Percentiles rank a stretch among this genome's conserved stretches.
phyloP scores from a whole-genome alignment of 2,113 vertebrate genomes.

The Eptesicus fuscus region DNA sequence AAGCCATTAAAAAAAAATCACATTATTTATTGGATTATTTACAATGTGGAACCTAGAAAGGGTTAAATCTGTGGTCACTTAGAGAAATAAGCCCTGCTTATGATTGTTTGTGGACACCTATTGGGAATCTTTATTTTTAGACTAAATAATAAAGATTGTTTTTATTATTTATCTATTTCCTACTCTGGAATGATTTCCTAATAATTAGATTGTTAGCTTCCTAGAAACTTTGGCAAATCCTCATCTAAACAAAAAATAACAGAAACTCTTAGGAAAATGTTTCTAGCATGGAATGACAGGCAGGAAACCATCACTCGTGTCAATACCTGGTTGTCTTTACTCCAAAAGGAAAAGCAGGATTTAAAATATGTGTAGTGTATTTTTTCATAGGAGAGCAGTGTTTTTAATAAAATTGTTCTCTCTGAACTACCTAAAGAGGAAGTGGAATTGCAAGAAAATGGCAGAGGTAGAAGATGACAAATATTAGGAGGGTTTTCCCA shows the following conservation, averaged over 20 bases:
- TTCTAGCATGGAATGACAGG: constrained; percentile 7
- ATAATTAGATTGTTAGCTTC: constrained; percentile 44
- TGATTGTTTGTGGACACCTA: constrained; percentile 34
- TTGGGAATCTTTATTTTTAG: constrained; percentile 33
- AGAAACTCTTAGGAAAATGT: constrained; percentile 58
- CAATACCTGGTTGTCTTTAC: not conserved
- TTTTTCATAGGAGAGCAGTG: constrained; percentile 43
- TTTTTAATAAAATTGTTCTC: constrained; percentile 32
- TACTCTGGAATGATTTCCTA: constrained; percentile 57
- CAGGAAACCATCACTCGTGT: constrained; percentile 38
- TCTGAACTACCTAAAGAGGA: constrained; percentile 51
- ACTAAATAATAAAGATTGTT: constrained; percentile 37
- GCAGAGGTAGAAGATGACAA: constrained; percentile 81
- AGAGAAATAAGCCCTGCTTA: constrained; percentile 34
- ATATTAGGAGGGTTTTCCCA: constrained; percentile 71
- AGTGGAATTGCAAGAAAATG: constrained; percentile 34
- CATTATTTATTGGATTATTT: constrained; percentile 55
- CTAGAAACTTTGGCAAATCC: constrained; percentile 61
- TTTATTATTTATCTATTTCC: constrained; percentile 7
- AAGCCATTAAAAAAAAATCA: not conserved
- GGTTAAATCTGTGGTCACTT: constrained; percentile 19
- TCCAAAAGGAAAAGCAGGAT: constrained; percentile 51
- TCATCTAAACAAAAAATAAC: constrained; percentile 36
- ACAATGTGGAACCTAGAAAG: constrained; percentile 22
- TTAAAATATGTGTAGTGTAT: not conserved